Evolutionary conservation across 2,113 vertebrate species (phyloP).

Genomic region (Desmodus rotundus): DNA sequence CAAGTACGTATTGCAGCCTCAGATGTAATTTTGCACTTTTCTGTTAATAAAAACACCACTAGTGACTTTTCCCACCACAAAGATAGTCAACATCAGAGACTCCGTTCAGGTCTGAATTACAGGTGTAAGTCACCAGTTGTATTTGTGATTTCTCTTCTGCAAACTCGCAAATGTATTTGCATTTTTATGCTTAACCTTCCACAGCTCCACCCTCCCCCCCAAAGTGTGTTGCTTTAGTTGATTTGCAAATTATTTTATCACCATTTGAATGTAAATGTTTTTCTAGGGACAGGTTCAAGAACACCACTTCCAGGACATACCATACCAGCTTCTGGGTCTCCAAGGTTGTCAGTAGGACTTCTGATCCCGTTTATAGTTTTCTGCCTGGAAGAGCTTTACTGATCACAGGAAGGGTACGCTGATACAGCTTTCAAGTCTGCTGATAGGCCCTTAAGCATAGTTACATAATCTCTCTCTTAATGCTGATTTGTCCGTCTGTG

Average conservation of each 20-base stretch:
- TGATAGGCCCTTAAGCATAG: not conserved
- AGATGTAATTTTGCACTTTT: not conserved
- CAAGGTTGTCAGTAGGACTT: not conserved
- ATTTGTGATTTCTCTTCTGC: not conserved
- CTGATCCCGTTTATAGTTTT: not conserved
- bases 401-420: not conserved
- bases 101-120: not conserved
- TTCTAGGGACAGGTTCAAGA: not conserved
- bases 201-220: not conserved
- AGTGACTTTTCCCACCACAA: not conserved
- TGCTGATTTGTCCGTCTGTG: conserved; percentile 26
- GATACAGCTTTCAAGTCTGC: not conserved
- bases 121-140: not conserved
- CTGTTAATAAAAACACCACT: not conserved
- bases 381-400: not conserved
- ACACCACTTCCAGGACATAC: not conserved
- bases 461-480: not conserved
- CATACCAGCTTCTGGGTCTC: not conserved
- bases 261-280: not conserved
- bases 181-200: not conserved
- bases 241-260: not conserved
- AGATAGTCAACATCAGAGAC: not conserved
- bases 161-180: not conserved
- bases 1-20: not conserved
- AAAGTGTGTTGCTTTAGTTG: not conserved